Conservation (phyloP, 2,888 invertebrate species). For the Phania funesta region DNA sequence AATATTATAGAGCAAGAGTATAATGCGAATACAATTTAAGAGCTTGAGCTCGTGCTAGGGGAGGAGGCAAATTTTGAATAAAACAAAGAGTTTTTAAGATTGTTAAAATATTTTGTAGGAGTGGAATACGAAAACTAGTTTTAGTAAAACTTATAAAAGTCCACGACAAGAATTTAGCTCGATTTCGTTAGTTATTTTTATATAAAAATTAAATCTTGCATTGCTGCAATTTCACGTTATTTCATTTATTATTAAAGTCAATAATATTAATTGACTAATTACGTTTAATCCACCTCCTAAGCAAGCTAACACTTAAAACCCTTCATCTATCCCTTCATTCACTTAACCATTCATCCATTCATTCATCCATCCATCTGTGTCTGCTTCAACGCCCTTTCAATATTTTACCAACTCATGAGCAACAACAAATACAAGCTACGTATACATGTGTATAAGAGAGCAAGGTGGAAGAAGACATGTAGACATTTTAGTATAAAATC, state of each 20-base stretch:
- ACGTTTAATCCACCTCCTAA: constrained; percentile 46
- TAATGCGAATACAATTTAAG: no score
- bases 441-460: neutral
- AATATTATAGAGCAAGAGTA: no score
- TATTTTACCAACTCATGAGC: constrained; percentile 65
- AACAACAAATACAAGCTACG: neutral
- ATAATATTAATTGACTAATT: constrained; percentile 67
- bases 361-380: constrained; percentile 55
- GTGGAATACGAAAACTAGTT: no score
- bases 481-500: constrained; percentile 60
- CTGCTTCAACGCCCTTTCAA: constrained; percentile 76
- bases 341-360: constrained; percentile 31
- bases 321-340: constrained; percentile 31
- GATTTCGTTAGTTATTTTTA: no score
- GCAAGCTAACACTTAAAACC: constrained; percentile 54
- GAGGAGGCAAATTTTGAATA: no score
- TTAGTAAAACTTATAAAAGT: no score
- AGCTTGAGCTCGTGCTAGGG: no score
- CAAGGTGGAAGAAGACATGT: neutral
- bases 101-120: no score
- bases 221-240: constrained; percentile 2
- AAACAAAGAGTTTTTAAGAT: no score
- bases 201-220: neutral
- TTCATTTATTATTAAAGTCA: constrained; percentile 59
- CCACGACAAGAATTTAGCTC: no score